Evolutionary conservation across 2,797 vertebrate genomes (phyloP).

Genomic region (Synanceia verrucosa): DNA sequence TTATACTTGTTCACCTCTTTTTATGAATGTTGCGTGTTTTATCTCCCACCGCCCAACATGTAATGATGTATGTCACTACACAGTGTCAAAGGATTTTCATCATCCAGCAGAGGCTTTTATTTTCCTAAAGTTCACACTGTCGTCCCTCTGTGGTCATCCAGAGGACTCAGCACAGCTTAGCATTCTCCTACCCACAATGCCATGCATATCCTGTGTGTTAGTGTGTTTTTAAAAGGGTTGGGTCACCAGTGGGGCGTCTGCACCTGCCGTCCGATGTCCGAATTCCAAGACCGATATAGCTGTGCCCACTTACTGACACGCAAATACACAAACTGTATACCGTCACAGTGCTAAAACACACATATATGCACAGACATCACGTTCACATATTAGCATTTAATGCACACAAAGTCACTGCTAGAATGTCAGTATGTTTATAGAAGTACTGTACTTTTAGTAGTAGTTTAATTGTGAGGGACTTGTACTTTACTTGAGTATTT

Average conservation of each 20-base stretch:
- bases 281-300: conserved; percentile 78
- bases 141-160: conserved; percentile 19
- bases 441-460: too few species aligned
- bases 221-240: conserved; percentile 4
- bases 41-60: not conserved
- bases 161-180: conserved; percentile 25
- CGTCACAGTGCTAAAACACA: not conserved
- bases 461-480: too few species aligned
- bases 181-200: conserved; percentile 35
- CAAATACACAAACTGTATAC: conserved; percentile 28
- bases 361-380: not conserved
- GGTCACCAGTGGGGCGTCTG: conserved; percentile 60
- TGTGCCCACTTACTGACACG: conserved; percentile 57
- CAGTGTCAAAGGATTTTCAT: not conserved
- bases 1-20: not conserved
- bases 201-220: conserved; percentile 12
- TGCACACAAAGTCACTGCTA: not conserved
- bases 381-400: conserved; percentile 4
- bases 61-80: not conserved
- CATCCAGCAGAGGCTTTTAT: not conserved
- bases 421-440: too few species aligned
- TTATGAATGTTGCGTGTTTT: not conserved
- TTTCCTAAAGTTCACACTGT: not conserved
- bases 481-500: too few species aligned
- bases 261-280: conserved; percentile 79